Conservation (phyloP, 2,888 invertebrate genomes). For the Leucania comma region DNA sequence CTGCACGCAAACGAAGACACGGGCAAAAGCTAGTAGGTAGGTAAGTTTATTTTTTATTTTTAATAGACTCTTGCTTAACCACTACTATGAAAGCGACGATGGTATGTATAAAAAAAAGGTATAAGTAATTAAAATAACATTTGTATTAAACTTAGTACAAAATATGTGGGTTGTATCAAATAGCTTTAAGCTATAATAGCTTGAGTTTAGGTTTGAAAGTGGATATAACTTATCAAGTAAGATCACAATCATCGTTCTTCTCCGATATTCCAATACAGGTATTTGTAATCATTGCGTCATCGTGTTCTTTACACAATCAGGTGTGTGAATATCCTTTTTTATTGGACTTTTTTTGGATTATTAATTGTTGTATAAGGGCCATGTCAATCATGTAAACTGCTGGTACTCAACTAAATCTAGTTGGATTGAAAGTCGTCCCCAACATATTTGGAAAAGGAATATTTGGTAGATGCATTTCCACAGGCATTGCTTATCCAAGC, state of each 20-base stretch:
- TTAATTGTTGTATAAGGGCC: background rate
- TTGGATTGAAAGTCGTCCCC: too few species aligned
- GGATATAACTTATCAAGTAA: background rate
- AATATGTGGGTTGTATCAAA: background rate
- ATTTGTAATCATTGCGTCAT: background rate
- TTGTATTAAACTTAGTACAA: conserved; percentile 10
- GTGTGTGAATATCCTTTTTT: background rate
- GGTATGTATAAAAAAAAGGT: background rate
- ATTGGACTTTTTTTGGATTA: background rate
- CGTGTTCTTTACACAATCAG: background rate
- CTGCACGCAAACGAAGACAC: too few species aligned
- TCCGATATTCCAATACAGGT: too few species aligned
- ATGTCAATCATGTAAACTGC: too few species aligned
- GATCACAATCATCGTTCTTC: background rate
- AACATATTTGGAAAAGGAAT: too few species aligned
- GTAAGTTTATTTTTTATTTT: too few species aligned
- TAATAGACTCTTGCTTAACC: too few species aligned
- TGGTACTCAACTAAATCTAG: too few species aligned
- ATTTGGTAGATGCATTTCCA: background rate
- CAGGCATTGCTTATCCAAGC: background rate
- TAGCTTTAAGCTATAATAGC: too few species aligned
- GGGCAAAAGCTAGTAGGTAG: too few species aligned
- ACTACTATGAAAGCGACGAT: too few species aligned
- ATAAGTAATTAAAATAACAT: background rate
- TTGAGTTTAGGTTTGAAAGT: background rate